Conservation (phyloP, 64 coral and sea anemone species). For the Pocillopora verrucosa region DNA sequence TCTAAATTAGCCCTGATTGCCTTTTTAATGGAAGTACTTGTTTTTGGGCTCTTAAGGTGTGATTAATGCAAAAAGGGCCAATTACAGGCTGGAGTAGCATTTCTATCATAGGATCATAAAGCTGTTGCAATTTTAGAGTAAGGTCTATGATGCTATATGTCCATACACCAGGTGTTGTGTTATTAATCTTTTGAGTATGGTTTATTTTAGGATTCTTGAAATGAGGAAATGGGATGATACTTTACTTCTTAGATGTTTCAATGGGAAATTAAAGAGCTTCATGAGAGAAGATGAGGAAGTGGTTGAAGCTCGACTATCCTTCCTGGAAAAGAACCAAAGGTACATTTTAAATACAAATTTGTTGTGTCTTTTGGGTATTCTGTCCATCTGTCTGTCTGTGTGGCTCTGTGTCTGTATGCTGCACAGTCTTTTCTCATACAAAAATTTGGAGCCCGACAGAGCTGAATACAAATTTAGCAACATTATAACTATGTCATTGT, state of each 20-base stretch:
- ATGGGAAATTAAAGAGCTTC: conserved; percentile 19
- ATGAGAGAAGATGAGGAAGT: conserved; percentile 62
- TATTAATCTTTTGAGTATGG: not conserved
- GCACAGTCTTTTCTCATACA: no score
- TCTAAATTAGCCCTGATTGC: no score
- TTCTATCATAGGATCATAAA: no score
- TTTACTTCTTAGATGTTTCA: conserved; percentile 41
- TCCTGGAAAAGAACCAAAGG: conserved; percentile 57
- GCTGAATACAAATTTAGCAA: no score
- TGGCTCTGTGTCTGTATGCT: not conserved
- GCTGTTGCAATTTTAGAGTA: no score
- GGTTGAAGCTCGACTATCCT: conserved; percentile 47
- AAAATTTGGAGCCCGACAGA: no score
- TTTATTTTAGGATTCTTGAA: conserved; percentile 32
- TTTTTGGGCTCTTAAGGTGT: no score
- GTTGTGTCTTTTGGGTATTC: not conserved
- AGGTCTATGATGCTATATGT: no score
- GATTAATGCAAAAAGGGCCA: no score
- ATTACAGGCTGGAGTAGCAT: no score
- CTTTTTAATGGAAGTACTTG: no score
- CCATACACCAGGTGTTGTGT: not conserved
- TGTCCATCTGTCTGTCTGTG: not conserved
- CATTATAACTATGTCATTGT: not conserved
- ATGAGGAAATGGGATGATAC: conserved; percentile 67
- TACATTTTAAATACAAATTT: not conserved